phyloP scores from a whole-genome alignment of 2,113 vertebrate genomes.

The Xyrauchen texanus region DNA sequence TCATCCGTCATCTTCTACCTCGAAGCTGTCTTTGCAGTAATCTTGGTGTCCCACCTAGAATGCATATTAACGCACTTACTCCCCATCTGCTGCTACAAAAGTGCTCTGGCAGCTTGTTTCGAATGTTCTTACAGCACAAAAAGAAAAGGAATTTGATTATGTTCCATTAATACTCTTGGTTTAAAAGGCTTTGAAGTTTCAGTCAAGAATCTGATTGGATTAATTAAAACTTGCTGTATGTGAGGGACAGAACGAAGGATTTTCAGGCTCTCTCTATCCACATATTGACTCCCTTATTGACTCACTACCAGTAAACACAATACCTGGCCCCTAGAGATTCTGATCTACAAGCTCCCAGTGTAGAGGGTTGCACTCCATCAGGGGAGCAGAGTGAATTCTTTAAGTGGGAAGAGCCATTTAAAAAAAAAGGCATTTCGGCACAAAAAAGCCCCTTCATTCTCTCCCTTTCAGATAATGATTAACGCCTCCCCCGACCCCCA shows the following conservation, averaged over 20 bases:
- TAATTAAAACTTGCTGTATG: slow-evolving; percentile 70
- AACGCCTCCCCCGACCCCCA: slow-evolving; percentile 38
- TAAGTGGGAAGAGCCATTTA: slow-evolving; percentile 22
- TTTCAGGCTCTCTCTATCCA: slow-evolving; percentile 51
- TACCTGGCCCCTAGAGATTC: slow-evolving; percentile 34
- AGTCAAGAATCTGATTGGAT: slow-evolving; percentile 70
- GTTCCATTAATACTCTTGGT: slow-evolving; percentile 60
- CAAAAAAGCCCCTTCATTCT: slow-evolving; percentile 26
- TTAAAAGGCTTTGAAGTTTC: slow-evolving; percentile 60
- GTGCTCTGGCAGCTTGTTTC: neutral
- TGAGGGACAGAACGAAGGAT: slow-evolving; percentile 58
- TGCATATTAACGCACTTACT: slow-evolving; percentile 5
- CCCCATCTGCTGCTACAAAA: neutral
- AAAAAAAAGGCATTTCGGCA: no score
- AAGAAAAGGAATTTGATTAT: slow-evolving; percentile 42
- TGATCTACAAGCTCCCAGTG: slow-evolving; percentile 39
- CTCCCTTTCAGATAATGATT: slow-evolving; percentile 42
- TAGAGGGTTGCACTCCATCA: slow-evolving; percentile 51
- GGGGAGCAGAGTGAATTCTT: neutral
- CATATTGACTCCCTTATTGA: slow-evolving; percentile 60
- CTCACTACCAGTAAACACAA: slow-evolving; percentile 67
- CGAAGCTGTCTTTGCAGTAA: no score
- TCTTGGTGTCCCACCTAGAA: neutral
- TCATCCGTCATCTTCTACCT: no score
- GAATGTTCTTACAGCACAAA: slow-evolving; percentile 16